Evolutionary conservation across 1,140 invertebrate genomes (phyloP).

Genomic region (Oscheius sp.): DNA sequence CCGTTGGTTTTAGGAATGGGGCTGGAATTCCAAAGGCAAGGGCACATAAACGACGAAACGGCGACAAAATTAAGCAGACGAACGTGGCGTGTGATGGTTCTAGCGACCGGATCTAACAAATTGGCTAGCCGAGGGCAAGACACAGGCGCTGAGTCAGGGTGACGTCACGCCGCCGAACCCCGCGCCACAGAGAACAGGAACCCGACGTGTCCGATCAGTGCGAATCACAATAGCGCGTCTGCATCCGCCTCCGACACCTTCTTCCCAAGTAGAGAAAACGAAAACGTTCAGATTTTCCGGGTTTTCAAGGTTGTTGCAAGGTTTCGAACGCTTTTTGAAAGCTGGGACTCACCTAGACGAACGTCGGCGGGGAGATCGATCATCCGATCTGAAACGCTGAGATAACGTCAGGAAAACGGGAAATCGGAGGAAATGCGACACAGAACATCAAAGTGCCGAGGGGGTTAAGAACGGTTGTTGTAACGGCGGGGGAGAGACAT

Average conservation of each 20-base stretch:
- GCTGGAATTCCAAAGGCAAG: too few species aligned
- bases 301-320: too few species aligned
- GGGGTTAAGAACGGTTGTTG: too few species aligned
- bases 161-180: not conserved
- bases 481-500: too few species aligned
- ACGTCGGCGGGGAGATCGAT: not conserved
- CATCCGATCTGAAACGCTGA: not conserved
- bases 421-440: not conserved
- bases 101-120: constrained; percentile 1
- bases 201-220: not conserved
- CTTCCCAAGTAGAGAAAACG: too few species aligned
- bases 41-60: too few species aligned
- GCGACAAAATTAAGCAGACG: too few species aligned
- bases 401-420: not conserved
- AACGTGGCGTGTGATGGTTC: too few species aligned
- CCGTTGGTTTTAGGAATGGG: too few species aligned
- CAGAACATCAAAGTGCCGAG: too few species aligned
- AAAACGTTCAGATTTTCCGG: too few species aligned
- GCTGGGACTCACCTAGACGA: not conserved
- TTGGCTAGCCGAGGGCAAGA: not conserved
- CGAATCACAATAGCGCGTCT: not conserved
- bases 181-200: constrained; percentile 6
- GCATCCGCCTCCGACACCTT: not conserved
- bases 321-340: not conserved
- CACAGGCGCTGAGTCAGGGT: not conserved